These are phyloP conservation scores for Coturnix japonica DNA, from an alignment of 2,113 vertebrate genomes.

Conservation along the genomic window DNA sequence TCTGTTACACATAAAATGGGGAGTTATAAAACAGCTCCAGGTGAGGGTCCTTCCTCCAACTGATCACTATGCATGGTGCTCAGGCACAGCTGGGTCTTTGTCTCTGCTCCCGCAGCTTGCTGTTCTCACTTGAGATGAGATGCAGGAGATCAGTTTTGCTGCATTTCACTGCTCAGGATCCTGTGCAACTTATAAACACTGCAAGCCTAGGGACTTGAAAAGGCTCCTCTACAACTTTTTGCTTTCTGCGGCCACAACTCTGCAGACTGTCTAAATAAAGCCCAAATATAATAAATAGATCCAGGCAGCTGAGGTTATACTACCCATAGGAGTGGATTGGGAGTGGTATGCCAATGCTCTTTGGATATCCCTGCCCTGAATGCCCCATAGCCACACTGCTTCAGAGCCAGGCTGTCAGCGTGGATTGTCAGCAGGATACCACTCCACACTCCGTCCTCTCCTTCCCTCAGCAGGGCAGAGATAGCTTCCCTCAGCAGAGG, in stretches of 20 bases:
- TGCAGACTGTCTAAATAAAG: too few species aligned
- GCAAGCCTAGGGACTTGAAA: not conserved
- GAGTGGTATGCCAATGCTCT: not conserved
- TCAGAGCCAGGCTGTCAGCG: not conserved
- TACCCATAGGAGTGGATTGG: not conserved
- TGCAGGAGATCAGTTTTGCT: not conserved
- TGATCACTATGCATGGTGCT: rapidly evolving
- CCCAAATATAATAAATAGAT: not conserved
- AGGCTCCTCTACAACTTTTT: not conserved
- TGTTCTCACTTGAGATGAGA: not conserved
- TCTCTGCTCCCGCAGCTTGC: not conserved
- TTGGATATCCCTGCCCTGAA: not conserved
- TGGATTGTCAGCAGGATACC: not conserved
- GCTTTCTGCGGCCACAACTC: not conserved
- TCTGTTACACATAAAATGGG: not conserved
- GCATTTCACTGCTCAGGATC: not conserved
- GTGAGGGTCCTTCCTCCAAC: not conserved
- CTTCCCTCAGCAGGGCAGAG: not conserved
- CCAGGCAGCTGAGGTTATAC: not conserved
- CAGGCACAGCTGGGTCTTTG: not conserved
- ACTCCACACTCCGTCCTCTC: not conserved
- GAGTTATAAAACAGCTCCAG: not conserved
- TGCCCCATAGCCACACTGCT: not conserved
- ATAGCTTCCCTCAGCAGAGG: not conserved
- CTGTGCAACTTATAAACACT: not conserved